These are phyloP conservation scores for Caenorhabditis remanei DNA, from an alignment of 1,140 invertebrate species.

Conservation along the genomic window DNA sequence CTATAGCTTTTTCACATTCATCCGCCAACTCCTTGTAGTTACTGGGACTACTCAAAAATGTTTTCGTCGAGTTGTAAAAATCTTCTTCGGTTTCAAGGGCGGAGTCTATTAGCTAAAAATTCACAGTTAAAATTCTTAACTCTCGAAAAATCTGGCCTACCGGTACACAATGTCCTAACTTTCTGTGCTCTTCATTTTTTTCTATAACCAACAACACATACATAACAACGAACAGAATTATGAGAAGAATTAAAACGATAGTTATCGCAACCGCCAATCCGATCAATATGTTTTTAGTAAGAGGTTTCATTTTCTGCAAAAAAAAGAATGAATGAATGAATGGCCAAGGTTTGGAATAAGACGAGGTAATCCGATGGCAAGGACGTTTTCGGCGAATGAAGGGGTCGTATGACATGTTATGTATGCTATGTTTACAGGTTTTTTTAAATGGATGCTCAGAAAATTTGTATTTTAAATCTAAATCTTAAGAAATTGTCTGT, in stretches of 20 bases:
- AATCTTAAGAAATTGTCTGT: neutral
- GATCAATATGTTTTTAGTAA: slow-evolving; percentile 35
- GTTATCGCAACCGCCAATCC: slow-evolving; percentile 9
- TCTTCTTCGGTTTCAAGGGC: neutral
- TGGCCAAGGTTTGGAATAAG: neutral
- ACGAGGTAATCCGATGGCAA: slow-evolving; percentile 1
- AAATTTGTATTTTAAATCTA: neutral
- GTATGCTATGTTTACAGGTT: neutral
- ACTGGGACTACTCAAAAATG: neutral
- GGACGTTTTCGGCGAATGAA: slow-evolving; percentile 33
- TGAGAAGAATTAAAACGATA: neutral
- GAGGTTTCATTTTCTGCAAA: slow-evolving; percentile 13
- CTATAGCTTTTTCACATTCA: slow-evolving; percentile 22
- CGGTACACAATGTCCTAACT: slow-evolving; percentile 31
- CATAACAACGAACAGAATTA: slow-evolving; percentile 18
- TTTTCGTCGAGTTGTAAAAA: neutral
- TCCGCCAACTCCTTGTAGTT: slow-evolving; percentile 6
- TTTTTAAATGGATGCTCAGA: slow-evolving; percentile 10
- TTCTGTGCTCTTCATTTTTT: slow-evolving; percentile 13
- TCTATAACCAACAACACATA: neutral
- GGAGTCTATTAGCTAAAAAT: slow-evolving; percentile 27
- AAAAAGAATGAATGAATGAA: neutral
- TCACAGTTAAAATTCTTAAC: too few species aligned
- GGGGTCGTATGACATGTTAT: slow-evolving; percentile 36
- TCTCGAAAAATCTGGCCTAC: neutral